Conservation (phyloP, 2,888 invertebrate genomes). For the Meta bourneti region DNA sequence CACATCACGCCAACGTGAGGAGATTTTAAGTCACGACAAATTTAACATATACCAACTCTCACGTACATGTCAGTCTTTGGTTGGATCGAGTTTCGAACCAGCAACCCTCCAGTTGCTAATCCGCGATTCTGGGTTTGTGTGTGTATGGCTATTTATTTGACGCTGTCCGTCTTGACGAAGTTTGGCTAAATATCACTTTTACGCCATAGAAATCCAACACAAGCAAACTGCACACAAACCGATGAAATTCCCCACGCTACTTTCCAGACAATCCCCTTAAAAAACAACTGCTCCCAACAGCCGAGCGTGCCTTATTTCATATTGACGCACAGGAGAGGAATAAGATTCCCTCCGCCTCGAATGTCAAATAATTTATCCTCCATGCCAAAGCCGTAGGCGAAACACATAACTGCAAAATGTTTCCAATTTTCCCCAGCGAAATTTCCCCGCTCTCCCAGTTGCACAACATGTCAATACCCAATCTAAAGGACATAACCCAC, state of each 20-base stretch:
- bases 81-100: no score
- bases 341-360: neutral
- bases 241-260: neutral
- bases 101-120: no score
- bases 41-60: no score
- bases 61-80: no score
- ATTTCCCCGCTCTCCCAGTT: neutral
- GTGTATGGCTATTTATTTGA: no score
- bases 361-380: constrained; percentile 27
- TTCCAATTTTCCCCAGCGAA: neutral
- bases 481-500: neutral
- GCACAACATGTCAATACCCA: constrained; percentile 6
- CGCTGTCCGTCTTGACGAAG: no score
- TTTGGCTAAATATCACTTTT: no score
- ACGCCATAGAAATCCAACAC: no score
- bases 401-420: constrained; percentile 20
- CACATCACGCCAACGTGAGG: no score
- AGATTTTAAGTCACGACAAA: no score
- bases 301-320: neutral
- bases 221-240: neutral
- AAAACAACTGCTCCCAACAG: neutral
- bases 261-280: neutral
- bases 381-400: constrained; percentile 1
- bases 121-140: no score
- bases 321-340: neutral